Evolutionary conservation across 1,140 invertebrate species (phyloP), one percentile per base, ranked within the genome.

Genomic region (Agrypnia vestita): DNA sequence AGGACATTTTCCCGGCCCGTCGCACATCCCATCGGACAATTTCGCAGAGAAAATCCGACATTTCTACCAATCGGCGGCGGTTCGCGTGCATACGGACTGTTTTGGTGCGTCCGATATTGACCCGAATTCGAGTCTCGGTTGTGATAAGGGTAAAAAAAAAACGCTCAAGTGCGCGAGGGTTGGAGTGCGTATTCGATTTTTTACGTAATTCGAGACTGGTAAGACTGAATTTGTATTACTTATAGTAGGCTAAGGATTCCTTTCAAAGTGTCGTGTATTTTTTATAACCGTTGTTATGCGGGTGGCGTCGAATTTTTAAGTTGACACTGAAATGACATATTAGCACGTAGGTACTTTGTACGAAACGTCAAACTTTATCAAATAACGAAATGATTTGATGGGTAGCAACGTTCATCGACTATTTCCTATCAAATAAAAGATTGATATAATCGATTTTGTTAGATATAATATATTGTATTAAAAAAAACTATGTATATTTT

Each of bases 321-420:
- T 35, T 59, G 55, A 59, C 55, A 59, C 55, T 35, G 6, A 6
- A 6, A 3, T 59, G 55, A 59, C 55, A 59, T n/a, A 59, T 71
- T 25, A 49, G 46, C 21, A 21, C 46, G 46, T 71, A 71, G 11
- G 9, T 49, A 49, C 67, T 25, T 21, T 15, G 0, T 71, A 44
- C 10, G 67, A 71, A 71, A 71, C 46, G 67, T 71, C 67, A 71
- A 71, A 71, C 67, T n/a, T 71, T 71, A 71, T 71, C 67, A 71
- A 47, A 64, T 21, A 59, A 35, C 25, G 25, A 6, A 3, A 35
- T 35, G 1, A 35, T 6, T 35, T 35, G 1, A 35, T 35, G 25
- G 25, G 25, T 35, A 35, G n/a, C n/a, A 35, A 35, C 1, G 1
- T 35, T 35, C 25, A 3, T 35, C 25, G 25, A 35, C 25, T 35